Percentiles rank a stretch among this genome's conserved stretches.
These are phyloP conservation scores for Arnoldichthys spilopterus DNA, from an alignment of 2,797 vertebrate genomes.

Conservation along the genomic window DNA sequence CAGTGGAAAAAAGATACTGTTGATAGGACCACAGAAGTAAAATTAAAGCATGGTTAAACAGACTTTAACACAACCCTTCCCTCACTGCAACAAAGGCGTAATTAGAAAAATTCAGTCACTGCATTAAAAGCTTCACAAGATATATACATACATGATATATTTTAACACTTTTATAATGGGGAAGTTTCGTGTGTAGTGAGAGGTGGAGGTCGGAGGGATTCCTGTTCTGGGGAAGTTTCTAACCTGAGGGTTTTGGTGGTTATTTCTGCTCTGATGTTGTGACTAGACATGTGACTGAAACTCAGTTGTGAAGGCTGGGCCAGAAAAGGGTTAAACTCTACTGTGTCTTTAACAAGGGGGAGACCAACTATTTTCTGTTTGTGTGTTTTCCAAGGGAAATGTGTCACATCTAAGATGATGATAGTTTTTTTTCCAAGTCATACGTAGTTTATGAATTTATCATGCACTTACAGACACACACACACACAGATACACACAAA, in stretches of 20 bases:
- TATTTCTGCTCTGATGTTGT: conserved; percentile 9
- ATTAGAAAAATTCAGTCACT: too few species aligned
- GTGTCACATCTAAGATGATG: conserved; percentile 8
- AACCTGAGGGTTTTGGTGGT: not conserved
- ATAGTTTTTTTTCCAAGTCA: not conserved
- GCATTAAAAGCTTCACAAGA: too few species aligned
- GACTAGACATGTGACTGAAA: not conserved
- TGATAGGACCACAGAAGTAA: not conserved
- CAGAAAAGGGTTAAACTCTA: not conserved
- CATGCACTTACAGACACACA: too few species aligned
- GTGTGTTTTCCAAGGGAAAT: conserved; percentile 1
- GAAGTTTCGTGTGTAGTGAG: not conserved
- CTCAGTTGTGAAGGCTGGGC: not conserved
- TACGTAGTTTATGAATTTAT: conserved; percentile 10
- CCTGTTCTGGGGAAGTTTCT: conserved; percentile 2
- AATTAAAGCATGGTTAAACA: not conserved
- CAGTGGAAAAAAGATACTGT: conserved; percentile 3
- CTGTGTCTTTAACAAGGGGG: too few species aligned
- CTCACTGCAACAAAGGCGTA: too few species aligned
- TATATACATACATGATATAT: too few species aligned
- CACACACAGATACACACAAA: not conserved
- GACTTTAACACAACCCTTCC: not conserved
- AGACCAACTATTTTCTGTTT: too few species aligned
- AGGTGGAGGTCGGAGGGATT: not conserved
- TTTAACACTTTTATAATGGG: not conserved